Evolutionary conservation across 2,113 vertebrate species (phyloP), one percentile per base, ranked within the genome.

Genomic region (Rhombomys opimus): DNA sequence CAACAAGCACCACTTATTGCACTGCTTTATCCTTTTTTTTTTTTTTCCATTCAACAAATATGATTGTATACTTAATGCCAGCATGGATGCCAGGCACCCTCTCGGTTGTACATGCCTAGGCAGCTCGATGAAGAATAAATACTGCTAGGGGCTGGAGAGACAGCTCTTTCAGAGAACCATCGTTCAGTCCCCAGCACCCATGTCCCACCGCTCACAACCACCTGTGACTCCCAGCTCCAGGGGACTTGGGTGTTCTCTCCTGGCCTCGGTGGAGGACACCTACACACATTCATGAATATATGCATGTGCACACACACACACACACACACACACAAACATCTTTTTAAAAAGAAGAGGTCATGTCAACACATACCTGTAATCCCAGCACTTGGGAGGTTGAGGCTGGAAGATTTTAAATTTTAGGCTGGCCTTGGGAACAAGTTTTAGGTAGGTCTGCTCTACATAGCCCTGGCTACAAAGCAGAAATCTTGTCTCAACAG

Each of bases 31-130:
- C 12, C 57, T 57, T 57, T 57, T 38, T 82, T 95, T 81, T 81
- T 57, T 18, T 92, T 89, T 88, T 92, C 61, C 18, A 77, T 72
- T 95, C 32, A 68, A 50, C 76, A 96, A 52, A 86, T 93, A 76
- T 27, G 22, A 10, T 67, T 92, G 57, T 63, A 10, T 80, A n/a
- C 15, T 65, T 80, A 46, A 46, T 90, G n/a, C 23, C 76, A 73
- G 1, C 75, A 30, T 59, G 32, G 87, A 35, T 50, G 12, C 46
- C 70, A 93, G 82, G 18, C 52, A 50, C 7, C 76, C 52, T 90
- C 70, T 82, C 67, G 63, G 25, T 50, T 87, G 68, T 87, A 80
- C 65, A 65, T 90, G 75, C 67, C 30, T 90, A n/a, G 35, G 41
- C 11, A 92, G 32, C 88, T 75, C 85, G 32, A n/a, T 94, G 7